Base-by-base conservation (phyloP, 2,113 vertebrate species). In the Egretta garzetta region DNA sequence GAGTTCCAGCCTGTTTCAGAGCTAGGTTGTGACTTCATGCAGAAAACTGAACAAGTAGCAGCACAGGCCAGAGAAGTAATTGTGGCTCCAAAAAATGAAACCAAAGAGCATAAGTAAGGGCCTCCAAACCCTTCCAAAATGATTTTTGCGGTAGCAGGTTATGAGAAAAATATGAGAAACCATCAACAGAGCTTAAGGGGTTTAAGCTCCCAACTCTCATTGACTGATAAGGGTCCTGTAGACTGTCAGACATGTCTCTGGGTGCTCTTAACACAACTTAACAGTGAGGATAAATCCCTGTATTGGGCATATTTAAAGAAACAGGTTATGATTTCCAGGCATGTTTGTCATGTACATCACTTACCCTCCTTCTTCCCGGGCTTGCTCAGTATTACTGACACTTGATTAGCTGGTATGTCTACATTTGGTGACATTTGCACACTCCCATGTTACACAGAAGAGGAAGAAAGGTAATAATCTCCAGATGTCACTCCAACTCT, bases 1-100 rank as follows among this genome's bases (percentile, higher is more conserved):
- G 97, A 98, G 88, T 95, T 95, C 96, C 94, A 97, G 96, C 93
- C 96, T n/a, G 10, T 95, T 97, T 96, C 74, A 93, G 76, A 84
- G 45, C 73, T 80, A 73, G 32, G 19, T 14, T 95, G 33, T 75
- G 77, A 96, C 74, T 96, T 94, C 77, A 96, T 24, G 30, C 35
- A 79, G 90, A 93, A 96, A 79, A 91, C 23, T 9, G n/a, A 91
- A 12, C 64, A 89, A 92, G 60, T n/a, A 91, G 33, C 20, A 93
- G 26, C 12, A 22, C 70, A 82, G 50, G 87, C 91, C 93, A 97
- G 62, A 92, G 33, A 47, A 89, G 33, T 60, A 93, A 91, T 58
- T 93, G 80, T 58, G 58, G 66, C 45, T 91, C 32, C 11, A 79
- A 86, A 96, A 84, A 66, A 72, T n/a, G 20, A 94, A 96, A 95